These are phyloP conservation scores for Melanogrammus aeglefinus DNA, from an alignment of 2,797 vertebrate genomes.

Conservation along the genomic window DNA sequence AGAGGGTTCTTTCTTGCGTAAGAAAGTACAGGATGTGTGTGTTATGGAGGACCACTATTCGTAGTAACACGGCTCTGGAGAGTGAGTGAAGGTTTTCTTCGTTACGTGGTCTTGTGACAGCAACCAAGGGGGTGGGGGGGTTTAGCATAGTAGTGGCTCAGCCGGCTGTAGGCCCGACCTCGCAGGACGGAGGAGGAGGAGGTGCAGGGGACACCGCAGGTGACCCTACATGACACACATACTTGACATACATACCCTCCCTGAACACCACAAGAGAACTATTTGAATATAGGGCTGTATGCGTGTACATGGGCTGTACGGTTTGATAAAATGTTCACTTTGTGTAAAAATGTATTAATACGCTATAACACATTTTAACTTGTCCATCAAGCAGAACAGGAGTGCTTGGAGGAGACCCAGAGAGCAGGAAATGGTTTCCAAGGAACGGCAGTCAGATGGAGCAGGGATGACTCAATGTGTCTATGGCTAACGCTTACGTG, in stretches of 20 bases:
- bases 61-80: neutral
- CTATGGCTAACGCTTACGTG: neutral
- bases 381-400: neutral
- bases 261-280: neutral
- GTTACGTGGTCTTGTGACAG: conserved; percentile 67
- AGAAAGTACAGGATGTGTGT: neutral
- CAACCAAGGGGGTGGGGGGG: conserved; percentile 10
- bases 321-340: no score
- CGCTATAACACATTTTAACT: neutral
- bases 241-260: neutral
- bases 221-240: neutral
- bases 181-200: neutral
- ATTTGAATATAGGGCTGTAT: neutral
- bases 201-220: conserved; percentile 24
- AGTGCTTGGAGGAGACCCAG: neutral
- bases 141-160: conserved; percentile 50
- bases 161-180: no score
- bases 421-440: neutral
- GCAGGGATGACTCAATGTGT: neutral
- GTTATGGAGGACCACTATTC: neutral
- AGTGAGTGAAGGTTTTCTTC: conserved; percentile 62
- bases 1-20: neutral
- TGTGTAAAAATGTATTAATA: no score
- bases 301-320: neutral
- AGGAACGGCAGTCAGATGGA: neutral